Evolutionary conservation across 2,797 vertebrate species (phyloP).

Genomic region (Paramormyrops hopkinsi): DNA sequence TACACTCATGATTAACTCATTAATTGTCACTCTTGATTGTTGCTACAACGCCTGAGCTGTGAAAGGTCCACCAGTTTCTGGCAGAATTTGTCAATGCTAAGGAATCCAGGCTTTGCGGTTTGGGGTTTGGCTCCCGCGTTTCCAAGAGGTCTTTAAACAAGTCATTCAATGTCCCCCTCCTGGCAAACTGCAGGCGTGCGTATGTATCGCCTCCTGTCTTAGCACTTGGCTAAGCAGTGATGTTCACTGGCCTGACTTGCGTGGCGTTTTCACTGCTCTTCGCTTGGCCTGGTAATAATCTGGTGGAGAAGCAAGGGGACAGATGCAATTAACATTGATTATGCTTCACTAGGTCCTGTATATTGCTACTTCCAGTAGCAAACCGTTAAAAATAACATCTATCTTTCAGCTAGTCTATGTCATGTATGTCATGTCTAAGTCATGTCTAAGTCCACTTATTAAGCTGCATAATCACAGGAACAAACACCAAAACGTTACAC

Average conservation of each 20-base stretch:
- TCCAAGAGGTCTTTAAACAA: neutral
- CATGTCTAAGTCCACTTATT: neutral
- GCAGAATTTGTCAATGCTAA: no score
- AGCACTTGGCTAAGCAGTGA: constrained; percentile 5
- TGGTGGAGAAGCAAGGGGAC: constrained; percentile 45
- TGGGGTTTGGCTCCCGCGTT: neutral
- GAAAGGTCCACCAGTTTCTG: neutral
- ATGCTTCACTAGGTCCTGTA: neutral
- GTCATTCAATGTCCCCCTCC: constrained; percentile 11
- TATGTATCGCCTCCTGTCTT: constrained; percentile 29
- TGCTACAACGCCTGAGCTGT: neutral
- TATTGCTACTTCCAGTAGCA: neutral
- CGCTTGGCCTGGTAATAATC: constrained; percentile 85
- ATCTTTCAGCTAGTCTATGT: neutral
- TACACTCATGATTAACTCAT: neutral
- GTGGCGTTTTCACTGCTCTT: constrained; percentile 53
- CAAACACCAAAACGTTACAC: neutral
- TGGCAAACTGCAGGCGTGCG: neutral
- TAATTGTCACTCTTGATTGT: neutral
- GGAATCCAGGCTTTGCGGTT: neutral
- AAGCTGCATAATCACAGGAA: neutral
- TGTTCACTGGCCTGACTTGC: constrained; percentile 68
- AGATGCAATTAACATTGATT: neutral
- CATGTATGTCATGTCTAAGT: neutral
- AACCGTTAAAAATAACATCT: neutral